Percentiles rank a stretch among this genome's conserved stretches.
phyloP scores from a whole-genome alignment of 2,113 vertebrate species.

The Oxyruncus cristatus region DNA sequence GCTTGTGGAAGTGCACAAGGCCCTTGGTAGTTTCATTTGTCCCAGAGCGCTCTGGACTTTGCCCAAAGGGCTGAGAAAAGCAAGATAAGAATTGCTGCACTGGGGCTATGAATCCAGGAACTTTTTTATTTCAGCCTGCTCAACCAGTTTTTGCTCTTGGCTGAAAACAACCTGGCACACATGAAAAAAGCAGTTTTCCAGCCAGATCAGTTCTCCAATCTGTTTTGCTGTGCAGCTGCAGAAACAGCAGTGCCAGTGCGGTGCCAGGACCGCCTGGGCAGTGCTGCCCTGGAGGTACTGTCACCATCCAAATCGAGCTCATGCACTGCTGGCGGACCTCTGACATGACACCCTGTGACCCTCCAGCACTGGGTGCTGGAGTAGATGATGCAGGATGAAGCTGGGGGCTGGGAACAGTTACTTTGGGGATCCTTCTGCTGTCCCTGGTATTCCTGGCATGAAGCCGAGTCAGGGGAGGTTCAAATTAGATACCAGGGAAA shows the following conservation, averaged over 20 bases:
- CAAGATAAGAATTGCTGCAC: constrained; percentile 59
- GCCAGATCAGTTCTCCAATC: constrained; percentile 35
- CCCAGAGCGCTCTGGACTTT: constrained; percentile 44
- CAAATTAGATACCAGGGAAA: not conserved
- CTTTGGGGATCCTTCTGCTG: not conserved
- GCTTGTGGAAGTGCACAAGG: not conserved
- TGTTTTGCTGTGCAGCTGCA: constrained; percentile 7
- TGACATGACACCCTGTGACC: not conserved
- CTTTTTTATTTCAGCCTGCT: constrained; percentile 59
- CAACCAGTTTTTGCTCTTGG: constrained; percentile 57
- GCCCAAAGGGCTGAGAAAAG: constrained; percentile 47
- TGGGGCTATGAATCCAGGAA: constrained; percentile 62
- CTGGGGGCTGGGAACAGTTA: not conserved
- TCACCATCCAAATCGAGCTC: not conserved
- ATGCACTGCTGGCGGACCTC: not conserved
- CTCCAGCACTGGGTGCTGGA: not conserved
- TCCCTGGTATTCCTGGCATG: not conserved
- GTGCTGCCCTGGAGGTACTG: not conserved
- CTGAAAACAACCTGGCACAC: constrained; percentile 35
- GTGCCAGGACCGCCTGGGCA: not conserved
- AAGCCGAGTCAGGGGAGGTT: not conserved
- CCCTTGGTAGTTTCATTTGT: not conserved
- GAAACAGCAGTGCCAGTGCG: not conserved
- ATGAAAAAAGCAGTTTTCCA: not conserved
- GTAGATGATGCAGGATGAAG: not conserved